These are phyloP conservation scores for Andrena flavipes DNA, from an alignment of 2,888 invertebrate species.

Conservation along the genomic window DNA sequence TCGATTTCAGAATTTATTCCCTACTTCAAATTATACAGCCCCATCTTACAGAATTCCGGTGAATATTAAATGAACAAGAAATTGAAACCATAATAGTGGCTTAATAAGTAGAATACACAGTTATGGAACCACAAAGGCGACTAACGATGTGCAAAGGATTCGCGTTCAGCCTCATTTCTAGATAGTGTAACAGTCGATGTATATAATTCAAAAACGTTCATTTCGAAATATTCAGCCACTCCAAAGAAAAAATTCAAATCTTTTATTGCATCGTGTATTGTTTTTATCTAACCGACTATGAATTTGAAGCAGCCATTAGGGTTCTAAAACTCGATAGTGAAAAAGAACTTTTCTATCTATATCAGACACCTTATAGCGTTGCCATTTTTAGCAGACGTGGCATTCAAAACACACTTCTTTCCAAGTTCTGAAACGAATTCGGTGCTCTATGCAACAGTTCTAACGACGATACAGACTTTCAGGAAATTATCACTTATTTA, in stretches of 20 bases:
- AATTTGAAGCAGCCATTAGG: background rate
- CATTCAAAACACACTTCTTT: no score
- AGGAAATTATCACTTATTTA: no score
- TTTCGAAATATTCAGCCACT: background rate
- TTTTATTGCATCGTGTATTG: background rate
- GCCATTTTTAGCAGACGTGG: background rate
- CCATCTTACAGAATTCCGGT: no score
- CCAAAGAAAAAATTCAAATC: constrained; percentile 20
- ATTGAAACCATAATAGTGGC: no score
- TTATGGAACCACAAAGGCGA: background rate
- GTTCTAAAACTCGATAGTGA: background rate
- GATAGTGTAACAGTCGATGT: background rate
- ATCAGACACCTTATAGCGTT: background rate
- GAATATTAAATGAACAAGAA: no score
- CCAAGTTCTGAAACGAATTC: no score
- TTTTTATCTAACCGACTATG: background rate
- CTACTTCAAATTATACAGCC: no score
- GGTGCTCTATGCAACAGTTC: no score
- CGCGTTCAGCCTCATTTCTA: background rate
- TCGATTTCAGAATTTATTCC: no score
- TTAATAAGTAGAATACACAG: background rate
- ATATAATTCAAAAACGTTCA: background rate
- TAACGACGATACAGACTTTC: no score
- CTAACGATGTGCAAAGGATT: background rate
- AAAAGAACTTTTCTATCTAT: background rate